Conservation (phyloP, 1,140 invertebrate genomes). For the Leptinotarsa defecta region DNA sequence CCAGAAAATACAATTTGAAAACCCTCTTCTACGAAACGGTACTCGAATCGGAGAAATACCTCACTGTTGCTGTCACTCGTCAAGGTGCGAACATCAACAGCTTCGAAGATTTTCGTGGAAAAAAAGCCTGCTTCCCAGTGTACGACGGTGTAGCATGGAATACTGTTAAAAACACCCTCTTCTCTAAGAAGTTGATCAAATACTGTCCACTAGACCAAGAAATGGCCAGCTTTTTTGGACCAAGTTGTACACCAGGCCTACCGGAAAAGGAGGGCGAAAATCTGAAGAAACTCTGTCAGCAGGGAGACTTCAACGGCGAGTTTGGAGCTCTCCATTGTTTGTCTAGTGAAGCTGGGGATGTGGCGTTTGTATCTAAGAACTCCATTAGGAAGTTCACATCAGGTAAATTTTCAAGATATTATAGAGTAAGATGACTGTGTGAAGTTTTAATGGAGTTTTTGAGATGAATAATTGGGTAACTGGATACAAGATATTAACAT, state of each 20-base stretch:
- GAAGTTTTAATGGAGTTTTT: neutral
- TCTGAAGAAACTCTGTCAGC: slow-evolving; percentile 37
- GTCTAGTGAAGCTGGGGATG: slow-evolving; percentile 76
- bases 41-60: slow-evolving; percentile 63
- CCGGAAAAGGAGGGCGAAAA: slow-evolving; percentile 29
- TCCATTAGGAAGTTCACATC: slow-evolving; percentile 69
- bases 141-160: slow-evolving; percentile 70
- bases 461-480: too few relatives aligned
- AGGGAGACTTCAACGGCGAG: slow-evolving; percentile 57
- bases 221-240: slow-evolving; percentile 65
- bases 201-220: slow-evolving; percentile 57
- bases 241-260: slow-evolving; percentile 64
- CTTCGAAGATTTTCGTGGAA: slow-evolving; percentile 67
- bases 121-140: slow-evolving; percentile 71
- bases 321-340: slow-evolving; percentile 78
- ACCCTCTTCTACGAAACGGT: slow-evolving; percentile 70
- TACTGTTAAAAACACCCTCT: slow-evolving; percentile 63
- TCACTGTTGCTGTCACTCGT: slow-evolving; percentile 72
- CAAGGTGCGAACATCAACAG: slow-evolving; percentile 62
- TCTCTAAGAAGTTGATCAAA: slow-evolving; percentile 55
- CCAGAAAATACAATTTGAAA: slow-evolving; percentile 63
- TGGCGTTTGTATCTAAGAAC: slow-evolving; percentile 81
- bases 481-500: too few relatives aligned
- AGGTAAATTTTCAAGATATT: slow-evolving; percentile 49
- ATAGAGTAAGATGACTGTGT: neutral